Evolutionary conservation across 2,888 invertebrate genomes (phyloP), one percentile per base, ranked within the genome.

Genomic region (Trissolcus brochymenae): DNA sequence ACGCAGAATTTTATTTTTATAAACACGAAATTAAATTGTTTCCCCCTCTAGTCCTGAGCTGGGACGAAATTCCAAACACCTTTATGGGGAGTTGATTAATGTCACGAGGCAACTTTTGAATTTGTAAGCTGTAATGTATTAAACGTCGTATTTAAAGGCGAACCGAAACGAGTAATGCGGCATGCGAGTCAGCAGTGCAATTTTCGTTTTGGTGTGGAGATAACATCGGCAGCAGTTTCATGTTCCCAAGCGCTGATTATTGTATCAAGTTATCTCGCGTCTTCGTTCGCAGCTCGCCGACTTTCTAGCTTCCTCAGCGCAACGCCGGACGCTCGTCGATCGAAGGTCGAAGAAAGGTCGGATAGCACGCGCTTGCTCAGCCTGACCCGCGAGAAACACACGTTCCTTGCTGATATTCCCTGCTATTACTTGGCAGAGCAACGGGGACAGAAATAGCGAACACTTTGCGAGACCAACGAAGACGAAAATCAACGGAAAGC

Each of bases 331-430:
- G 59, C 54, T 65, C 71, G 76, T 54, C 70, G 66, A 76, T 79
- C 73, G 76, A 76, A 70, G 76, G 76, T 67, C 73, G 76, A 74
- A 74, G 76, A 74, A 74, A 76, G 73, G 71, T 76, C 71, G 76
- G 55, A 66, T 61, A 64, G 55, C 62, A 55, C 67, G 72, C 72
- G 62, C 72, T 66, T 67, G 67, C 67, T 60, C 66, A 57, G 60
- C 72, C 66, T 62, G 71, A 71, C 66, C 64, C 76, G 53, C 71
- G 62, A 65, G 71, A 59, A 75, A 60, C 70, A 60, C 75, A 57
- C 71, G 55, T 76, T 76, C 61, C 71, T 53, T 53, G 61, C 46
- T 19, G 46, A 59, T 62, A 64, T 67, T 62, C 54, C 49, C 54
- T 25, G 49, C 41, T 6, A 7, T 29, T 29, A 29, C 55, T 19